These are phyloP conservation scores for Ophion slaviceki DNA, from an alignment of 2,888 invertebrate genomes.

Conservation along the genomic window DNA sequence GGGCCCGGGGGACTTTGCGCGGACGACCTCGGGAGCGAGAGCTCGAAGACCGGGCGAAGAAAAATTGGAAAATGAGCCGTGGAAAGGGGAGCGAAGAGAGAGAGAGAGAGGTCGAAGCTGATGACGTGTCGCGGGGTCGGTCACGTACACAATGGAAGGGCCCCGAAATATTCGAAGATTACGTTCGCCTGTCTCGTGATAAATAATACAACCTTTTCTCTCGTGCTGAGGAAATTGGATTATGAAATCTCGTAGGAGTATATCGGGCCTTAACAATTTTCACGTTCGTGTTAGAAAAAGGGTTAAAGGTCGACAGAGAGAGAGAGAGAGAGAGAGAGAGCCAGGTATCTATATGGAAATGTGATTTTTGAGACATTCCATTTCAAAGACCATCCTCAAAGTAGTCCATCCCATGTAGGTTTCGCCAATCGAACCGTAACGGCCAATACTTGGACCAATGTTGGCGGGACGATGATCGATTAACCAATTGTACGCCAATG, in stretches of 20 bases:
- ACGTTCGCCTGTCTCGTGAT: constrained; percentile 20
- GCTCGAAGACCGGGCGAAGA: constrained; percentile 42
- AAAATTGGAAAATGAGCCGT: constrained; percentile 48
- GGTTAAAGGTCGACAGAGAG: background rate
- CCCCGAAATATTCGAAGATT: constrained; percentile 33
- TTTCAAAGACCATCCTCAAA: background rate
- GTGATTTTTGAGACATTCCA: background rate
- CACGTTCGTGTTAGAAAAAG: background rate
- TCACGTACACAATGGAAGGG: constrained; percentile 23
- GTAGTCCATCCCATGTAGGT: too few relatives aligned
- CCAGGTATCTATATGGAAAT: background rate
- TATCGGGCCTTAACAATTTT: constrained; percentile 36
- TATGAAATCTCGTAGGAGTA: constrained; percentile 17
- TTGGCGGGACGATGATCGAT: too few relatives aligned
- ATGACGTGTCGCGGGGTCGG: constrained; percentile 31
- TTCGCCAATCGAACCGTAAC: too few relatives aligned
- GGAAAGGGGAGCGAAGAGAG: constrained; percentile 14
- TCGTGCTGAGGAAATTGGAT: constrained; percentile 38
- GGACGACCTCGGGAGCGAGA: constrained; percentile 17
- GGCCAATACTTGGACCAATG: too few relatives aligned
- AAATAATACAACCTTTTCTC: constrained; percentile 27
- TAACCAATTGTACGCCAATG: too few relatives aligned
- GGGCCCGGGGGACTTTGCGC: constrained; percentile 8
- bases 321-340: background rate
- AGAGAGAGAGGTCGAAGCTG: constrained; percentile 3